Evolutionary conservation across 2,113 vertebrate genomes (phyloP).

Genomic region (Grammomys dolichurus): DNA sequence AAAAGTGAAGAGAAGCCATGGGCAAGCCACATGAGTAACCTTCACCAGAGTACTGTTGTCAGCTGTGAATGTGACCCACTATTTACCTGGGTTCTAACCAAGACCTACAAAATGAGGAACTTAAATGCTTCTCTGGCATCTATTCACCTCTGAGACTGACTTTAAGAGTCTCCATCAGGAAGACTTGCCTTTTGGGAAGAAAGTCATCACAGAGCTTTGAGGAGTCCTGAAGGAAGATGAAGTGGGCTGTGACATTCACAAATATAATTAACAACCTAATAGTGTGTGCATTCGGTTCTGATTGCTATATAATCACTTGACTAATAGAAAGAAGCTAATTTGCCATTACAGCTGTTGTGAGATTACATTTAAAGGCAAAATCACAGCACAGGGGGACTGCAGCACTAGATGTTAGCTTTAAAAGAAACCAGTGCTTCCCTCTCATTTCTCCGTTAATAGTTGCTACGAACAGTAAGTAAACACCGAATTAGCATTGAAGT

Average conservation of each 20-base stretch:
- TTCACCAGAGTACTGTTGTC: background rate
- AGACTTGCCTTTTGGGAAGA: conserved; percentile 71
- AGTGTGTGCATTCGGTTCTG: conserved; percentile 76
- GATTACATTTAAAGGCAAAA: conserved; percentile 76
- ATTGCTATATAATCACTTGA: conserved; percentile 80
- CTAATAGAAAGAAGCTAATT: conserved; percentile 80
- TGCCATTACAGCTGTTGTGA: conserved; percentile 77
- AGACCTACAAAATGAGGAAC: conserved; percentile 43
- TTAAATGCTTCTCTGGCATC: conserved; percentile 15
- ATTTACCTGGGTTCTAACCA: conserved; percentile 53
- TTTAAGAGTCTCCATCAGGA: conserved; percentile 74
- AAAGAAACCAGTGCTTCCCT: background rate
- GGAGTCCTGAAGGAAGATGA: conserved; percentile 77
- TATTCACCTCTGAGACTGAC: conserved; percentile 70
- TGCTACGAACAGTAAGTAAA: conserved; percentile 76
- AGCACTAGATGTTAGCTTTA: conserved; percentile 71
- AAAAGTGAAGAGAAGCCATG: conserved; percentile 10
- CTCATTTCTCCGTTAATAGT: conserved; percentile 54
- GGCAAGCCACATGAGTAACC: background rate
- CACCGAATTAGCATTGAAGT: conserved; percentile 72
- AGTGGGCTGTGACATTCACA: conserved; percentile 81
- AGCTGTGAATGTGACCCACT: conserved; percentile 40
- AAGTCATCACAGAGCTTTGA: conserved; percentile 60
- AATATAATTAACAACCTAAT: conserved; percentile 82
- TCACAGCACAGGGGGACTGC: conserved; percentile 60